Base-by-base conservation (phyloP, 2,113 vertebrate genomes). In the Pica pica region DNA sequence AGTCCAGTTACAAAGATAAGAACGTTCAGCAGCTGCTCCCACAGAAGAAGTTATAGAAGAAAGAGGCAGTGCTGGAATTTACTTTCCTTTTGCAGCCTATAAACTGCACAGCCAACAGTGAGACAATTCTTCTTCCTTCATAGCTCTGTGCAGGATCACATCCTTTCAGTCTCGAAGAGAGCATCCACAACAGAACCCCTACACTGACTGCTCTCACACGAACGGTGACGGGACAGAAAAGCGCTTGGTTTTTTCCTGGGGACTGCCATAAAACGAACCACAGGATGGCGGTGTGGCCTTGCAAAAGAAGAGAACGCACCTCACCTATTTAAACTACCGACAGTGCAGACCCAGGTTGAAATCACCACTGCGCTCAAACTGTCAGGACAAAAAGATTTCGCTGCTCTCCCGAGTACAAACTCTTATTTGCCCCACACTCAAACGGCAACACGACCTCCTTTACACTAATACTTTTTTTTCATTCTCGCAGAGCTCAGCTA, bases 311-410 rank as follows among this genome's bases (percentile, higher is more conserved):
- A 15, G 39, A 55, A 31, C 1, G 6, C 30, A 17, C 20, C n/a
- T n/a, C 3, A 10, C 19, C 59, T 4, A 5, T 11, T 11, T 4
- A 3, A n/a, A 52, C 2, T 2, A 30, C 19, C 15, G 1, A 6
- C 30, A 46, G 23, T 1, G 22, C 44, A n/a, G 77, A 31, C 28
- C 37, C 37, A 11, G 30, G 16, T 2, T 16, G 28, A 10, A 67
- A 74, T 39, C 11, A 3, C 23, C 77, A 8, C 44, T 24, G 11
- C 18, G 6, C 19, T 81, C 33, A 7, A 42, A 64, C 13, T 8
- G 27, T 12, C 53, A 35, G 31, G 26, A 13, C 18, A 37, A 44
- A 69, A 69, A 20, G 8, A 41, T 53, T 53, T 78, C 3, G 1
- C 27, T 78, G 46, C 47, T n/a, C 33, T 46, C 11, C 53, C 8